Base-by-base conservation (phyloP, 1,140 invertebrate species). In the Diachasmimorpha longicaudata region DNA sequence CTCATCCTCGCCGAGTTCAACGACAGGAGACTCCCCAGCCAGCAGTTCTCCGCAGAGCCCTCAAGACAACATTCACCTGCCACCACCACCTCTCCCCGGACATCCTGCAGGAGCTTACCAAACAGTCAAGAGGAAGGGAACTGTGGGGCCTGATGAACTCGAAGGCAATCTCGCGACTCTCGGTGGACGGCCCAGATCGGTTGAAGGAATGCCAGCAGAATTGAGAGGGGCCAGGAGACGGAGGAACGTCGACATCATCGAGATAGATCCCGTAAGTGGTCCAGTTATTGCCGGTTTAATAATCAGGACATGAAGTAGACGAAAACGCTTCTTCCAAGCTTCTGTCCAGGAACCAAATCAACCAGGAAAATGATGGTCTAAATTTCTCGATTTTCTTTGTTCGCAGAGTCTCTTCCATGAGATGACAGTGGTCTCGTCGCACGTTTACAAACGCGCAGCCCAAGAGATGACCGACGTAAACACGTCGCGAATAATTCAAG, bases 381-480 rank as follows among this genome's bases (percentile, higher is more conserved):
- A 31, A 31, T 31, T 6, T 31, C 31, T 3, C 31, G 31, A 31
- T 46, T 71, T 76, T 76, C 70, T 75, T 79, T 79, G 5, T 14
- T 11, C 77, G 67, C 76, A 87, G 85, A 80, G 79, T 36, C 52
- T 83, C 66, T 87, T 86, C 79, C 85, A 90, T 78, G 90, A 89
- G 8, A 91, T 93, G 78, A 92, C 91, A 48, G 81, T 93, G 46
- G 90, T 93, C 19, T 90, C 93, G 3, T 91, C 91, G 39, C 91
- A 94, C 80, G 94, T 96, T 68, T 96, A 96, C 90, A 96, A 96
- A 82, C 91, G 95, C 71, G 94, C 95, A 77, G 93, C 95, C 66
- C 95, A 96, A 88, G 95, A 96, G 87, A 97, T 97, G 95, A 97
- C 95, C 16, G 96, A 98, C 83, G 95, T 98, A 0, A 95, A 96